Evolutionary conservation across 1,140 invertebrate genomes (phyloP).

Genomic region (Leptopilina clavipes): DNA sequence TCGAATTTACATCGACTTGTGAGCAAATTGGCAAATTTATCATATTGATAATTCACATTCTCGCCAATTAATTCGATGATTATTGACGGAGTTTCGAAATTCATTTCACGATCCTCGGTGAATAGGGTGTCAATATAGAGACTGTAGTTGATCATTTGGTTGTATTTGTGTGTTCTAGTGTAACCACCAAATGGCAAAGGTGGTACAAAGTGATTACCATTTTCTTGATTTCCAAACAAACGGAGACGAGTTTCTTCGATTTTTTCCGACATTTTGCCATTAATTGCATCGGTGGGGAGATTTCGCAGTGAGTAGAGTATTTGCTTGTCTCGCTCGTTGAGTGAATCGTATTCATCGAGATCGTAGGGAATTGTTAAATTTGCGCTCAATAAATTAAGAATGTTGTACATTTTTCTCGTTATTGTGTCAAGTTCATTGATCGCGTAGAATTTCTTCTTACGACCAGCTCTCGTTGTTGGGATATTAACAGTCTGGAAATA

Average conservation of each 20-base stretch:
- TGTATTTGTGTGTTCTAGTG: slow-evolving; percentile 8
- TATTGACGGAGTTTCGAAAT: slow-evolving; percentile 43
- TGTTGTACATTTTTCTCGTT: slow-evolving; percentile 53
- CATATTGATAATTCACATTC: slow-evolving; percentile 50
- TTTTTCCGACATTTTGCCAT: slow-evolving; percentile 3
- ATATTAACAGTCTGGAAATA: slow-evolving; percentile 46
- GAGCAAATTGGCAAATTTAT: slow-evolving; percentile 49
- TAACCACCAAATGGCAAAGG: slow-evolving; percentile 56
- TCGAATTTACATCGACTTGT: background rate
- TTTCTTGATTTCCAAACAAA: slow-evolving; percentile 61
- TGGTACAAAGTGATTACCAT: slow-evolving; percentile 54
- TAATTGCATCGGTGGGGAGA: slow-evolving; percentile 21
- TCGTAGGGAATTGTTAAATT: slow-evolving; percentile 54
- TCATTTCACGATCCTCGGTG: slow-evolving; percentile 35
- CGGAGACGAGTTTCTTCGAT: slow-evolving; percentile 50
- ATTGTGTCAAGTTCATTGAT: slow-evolving; percentile 37
- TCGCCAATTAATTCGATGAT: slow-evolving; percentile 37
- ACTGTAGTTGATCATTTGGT: slow-evolving; percentile 50
- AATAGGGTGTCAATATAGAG: slow-evolving; percentile 35
- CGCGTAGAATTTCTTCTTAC: slow-evolving; percentile 40
- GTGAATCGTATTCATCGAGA: slow-evolving; percentile 40
- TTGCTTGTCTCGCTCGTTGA: slow-evolving; percentile 58
- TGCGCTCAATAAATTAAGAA: slow-evolving; percentile 56
- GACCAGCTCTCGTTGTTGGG: background rate
- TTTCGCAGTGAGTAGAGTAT: slow-evolving; percentile 56